Percentiles rank a stretch among this genome's conserved stretches.
phyloP scores from a whole-genome alignment of 1,140 invertebrate genomes.

The Hermetia illucens region DNA sequence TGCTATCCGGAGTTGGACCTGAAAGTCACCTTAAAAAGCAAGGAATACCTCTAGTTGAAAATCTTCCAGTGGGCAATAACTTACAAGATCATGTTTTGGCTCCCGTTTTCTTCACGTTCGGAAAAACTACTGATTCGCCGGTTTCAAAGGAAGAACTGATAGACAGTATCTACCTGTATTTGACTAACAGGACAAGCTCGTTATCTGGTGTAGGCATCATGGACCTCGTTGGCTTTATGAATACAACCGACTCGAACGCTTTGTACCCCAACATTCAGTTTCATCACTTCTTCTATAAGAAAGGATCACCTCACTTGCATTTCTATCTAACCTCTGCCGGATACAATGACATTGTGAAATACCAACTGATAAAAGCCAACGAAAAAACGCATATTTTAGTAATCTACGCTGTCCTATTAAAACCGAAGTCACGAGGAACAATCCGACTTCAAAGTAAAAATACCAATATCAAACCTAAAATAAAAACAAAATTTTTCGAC shows the following conservation, averaged over 20 bases:
- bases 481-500: slow-evolving; percentile 70
- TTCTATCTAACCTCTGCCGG: slow-evolving; percentile 25
- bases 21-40: slow-evolving; percentile 26
- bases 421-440: slow-evolving; percentile 35
- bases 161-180: slow-evolving; percentile 24
- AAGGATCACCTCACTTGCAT: slow-evolving; percentile 23
- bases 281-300: slow-evolving; percentile 25
- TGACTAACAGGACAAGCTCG: slow-evolving; percentile 24
- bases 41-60: slow-evolving; percentile 33
- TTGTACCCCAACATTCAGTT: slow-evolving; percentile 31
- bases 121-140: slow-evolving; percentile 23
- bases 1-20: slow-evolving; percentile 38
- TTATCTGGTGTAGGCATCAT: slow-evolving; percentile 24
- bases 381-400: slow-evolving; percentile 31
- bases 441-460: slow-evolving; percentile 26
- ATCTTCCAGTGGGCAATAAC: slow-evolving; percentile 57
- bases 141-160: slow-evolving; percentile 25
- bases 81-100: slow-evolving; percentile 45
- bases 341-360: slow-evolving; percentile 31
- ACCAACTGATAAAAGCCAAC: slow-evolving; percentile 30
- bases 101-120: slow-evolving; percentile 27
- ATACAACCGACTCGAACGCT: slow-evolving; percentile 20
- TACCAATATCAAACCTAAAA: slow-evolving; percentile 42
- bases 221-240: slow-evolving; percentile 30
- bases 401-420: slow-evolving; percentile 33